Evolutionary conservation across 2,113 vertebrate species (phyloP), one percentile per base, ranked within the genome.

Genomic region (Dissostichus mawsoni): DNA sequence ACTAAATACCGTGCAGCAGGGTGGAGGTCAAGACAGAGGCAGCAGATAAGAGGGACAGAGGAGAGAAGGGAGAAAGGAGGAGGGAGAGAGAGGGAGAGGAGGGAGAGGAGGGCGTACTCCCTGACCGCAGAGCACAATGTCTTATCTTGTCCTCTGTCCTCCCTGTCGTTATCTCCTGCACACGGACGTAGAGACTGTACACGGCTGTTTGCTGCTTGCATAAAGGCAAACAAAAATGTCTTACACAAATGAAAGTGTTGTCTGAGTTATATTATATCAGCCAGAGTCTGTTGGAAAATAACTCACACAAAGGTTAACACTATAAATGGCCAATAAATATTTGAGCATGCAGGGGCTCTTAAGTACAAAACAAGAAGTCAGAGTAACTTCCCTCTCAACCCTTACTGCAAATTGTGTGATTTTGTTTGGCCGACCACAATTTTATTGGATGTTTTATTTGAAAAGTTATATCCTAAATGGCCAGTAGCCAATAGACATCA

Each of bases 71-170:
- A 86, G 78, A 62, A 69, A 20, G 57, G 71, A 84, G 81, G 81
- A 76, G 79, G 70, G 73, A 84, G 74, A 66, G 76, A 79, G 67
- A 85, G 90, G 62, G 70, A 86, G 78, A 62, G 81, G 80, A 76
- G 79, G 70, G 73, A 84, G 74, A 66, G 76, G 81, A 85, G 87
- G 87, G 85, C 69, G 81, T 88, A 78, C 90, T 91, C 93, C 81
- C 84, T 85, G 87, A 89, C 91, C 65, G 11, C 81, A 83, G 56
- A 89, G 90, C 81, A 88, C 80, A 89, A 85, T 81, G 88, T 90
- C 84, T 93, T 92, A 94, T 94, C 92, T 94, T 92, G 88, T 87
- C 84, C 83, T 85, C 82, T 76, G 80, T 87, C 87, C 90, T 91
- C 85, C 81, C 79, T 66, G 78, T 81, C 53, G 58, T 91, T 92